Conservation (phyloP, 92 coral and sea anemone genomes). For the Phenganax stokvisi region DNA sequence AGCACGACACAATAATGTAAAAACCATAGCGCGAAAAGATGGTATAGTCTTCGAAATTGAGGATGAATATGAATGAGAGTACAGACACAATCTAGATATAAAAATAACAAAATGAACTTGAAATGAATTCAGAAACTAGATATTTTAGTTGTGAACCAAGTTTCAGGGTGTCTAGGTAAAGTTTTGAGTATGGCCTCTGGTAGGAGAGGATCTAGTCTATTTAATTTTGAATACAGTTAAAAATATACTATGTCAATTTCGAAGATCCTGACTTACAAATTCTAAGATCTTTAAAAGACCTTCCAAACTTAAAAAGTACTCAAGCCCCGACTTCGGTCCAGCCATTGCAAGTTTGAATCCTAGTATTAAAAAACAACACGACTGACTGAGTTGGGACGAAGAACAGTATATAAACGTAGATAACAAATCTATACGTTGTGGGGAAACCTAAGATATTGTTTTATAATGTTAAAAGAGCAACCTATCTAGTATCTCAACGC, state of each 20-base stretch:
- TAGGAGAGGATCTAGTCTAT: not conserved
- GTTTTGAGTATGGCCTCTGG: not conserved
- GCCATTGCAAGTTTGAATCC: conserved; percentile 15
- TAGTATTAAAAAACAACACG: not conserved
- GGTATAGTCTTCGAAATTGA: conserved; percentile 62
- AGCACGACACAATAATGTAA: conserved; percentile 85
- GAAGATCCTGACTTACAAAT: conserved; percentile 54
- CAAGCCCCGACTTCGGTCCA: conserved; percentile 49
- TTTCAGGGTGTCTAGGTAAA: not conserved
- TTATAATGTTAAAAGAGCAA: not conserved
- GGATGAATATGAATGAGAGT: conserved; percentile 71
- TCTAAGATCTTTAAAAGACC: conserved; percentile 83
- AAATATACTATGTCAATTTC: not conserved
- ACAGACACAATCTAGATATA: conserved; percentile 69
- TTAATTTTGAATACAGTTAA: not conserved
- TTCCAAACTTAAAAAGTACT: conserved; percentile 74
- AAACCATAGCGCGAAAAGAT: conserved; percentile 95
- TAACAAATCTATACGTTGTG: not conserved
- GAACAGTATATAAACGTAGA: not conserved
- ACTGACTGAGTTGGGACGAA: not conserved
- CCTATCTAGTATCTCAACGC: not conserved
- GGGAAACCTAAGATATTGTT: not conserved
- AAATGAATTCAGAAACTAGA: no score
- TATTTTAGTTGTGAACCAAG: no score
- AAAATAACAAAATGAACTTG: not conserved